Conservation (phyloP, 2,113 vertebrate species). For the Haemorhous mexicanus region DNA sequence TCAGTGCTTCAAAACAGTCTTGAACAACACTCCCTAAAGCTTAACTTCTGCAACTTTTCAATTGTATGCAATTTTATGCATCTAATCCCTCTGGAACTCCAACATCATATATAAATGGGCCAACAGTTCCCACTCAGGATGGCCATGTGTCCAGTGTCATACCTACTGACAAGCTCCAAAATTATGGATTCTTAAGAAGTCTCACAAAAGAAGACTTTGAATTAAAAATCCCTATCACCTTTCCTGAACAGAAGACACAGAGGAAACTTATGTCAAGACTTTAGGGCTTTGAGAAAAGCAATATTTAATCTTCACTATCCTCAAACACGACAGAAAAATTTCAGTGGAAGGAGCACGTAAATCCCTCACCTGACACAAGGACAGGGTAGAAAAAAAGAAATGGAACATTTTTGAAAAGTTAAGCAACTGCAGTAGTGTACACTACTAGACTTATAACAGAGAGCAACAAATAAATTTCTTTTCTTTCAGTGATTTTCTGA, state of each 20-base stretch:
- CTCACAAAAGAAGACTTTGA: not conserved
- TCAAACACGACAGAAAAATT: not conserved
- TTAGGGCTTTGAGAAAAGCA: not conserved
- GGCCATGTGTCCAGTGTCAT: rapidly evolving
- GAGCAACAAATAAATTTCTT: not conserved
- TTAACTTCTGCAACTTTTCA: not conserved
- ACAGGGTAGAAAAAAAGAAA: not conserved
- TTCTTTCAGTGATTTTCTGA: not conserved
- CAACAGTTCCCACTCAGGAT: not conserved
- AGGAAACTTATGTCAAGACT: not conserved
- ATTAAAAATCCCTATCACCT: not conserved
- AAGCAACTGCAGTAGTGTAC: not conserved
- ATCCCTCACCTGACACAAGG: not conserved
- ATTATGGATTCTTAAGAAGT: not conserved
- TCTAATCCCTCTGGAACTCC: not conserved
- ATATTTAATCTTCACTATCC: not conserved
- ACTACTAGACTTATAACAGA: not conserved
- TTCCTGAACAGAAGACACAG: not conserved
- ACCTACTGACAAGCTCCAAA: not conserved
- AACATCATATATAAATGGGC: not conserved
- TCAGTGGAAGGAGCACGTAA: not conserved
- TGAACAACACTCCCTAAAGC: not conserved
- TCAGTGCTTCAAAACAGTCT: not conserved
- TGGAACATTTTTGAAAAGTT: not conserved
- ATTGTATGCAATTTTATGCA: not conserved